Conservation (phyloP, 2,113 vertebrate genomes). For the Eolophus roseicapilla region DNA sequence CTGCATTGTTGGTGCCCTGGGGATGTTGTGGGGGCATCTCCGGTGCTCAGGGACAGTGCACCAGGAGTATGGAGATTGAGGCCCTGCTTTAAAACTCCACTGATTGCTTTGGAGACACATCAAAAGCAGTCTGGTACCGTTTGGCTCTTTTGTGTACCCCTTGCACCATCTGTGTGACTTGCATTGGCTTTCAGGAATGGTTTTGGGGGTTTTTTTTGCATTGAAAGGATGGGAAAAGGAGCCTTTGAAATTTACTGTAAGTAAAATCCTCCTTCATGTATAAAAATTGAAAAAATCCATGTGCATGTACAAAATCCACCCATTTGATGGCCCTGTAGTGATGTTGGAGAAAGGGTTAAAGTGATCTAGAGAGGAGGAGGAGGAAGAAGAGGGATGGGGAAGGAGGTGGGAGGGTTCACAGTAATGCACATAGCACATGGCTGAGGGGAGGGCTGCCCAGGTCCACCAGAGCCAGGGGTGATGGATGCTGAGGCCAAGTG, state of each 20-base stretch:
- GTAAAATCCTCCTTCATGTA: background rate
- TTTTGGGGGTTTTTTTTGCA: background rate
- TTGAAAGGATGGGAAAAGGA: background rate
- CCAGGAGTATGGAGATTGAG: background rate
- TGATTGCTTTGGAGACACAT: background rate
- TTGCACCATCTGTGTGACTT: background rate
- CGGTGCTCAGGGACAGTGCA: background rate
- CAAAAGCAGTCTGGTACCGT: background rate
- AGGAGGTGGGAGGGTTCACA: background rate
- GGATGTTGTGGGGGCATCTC: background rate
- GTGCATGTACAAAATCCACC: background rate
- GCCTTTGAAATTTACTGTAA: background rate
- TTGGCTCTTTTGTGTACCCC: background rate
- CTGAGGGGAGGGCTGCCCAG: background rate
- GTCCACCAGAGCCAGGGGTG: background rate
- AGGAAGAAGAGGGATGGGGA: background rate
- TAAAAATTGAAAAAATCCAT: background rate
- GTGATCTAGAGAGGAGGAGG: background rate
- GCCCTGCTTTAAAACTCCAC: background rate
- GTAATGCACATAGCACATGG: fast-evolving
- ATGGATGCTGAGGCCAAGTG: background rate
- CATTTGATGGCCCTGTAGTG: background rate
- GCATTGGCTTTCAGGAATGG: background rate
- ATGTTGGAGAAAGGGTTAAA: background rate
- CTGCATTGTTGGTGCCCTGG: background rate